Percentiles rank a stretch among this genome's conserved stretches.
Evolutionary conservation across 2,888 invertebrate genomes (phyloP).

Genomic region (Eilema sororculum): DNA sequence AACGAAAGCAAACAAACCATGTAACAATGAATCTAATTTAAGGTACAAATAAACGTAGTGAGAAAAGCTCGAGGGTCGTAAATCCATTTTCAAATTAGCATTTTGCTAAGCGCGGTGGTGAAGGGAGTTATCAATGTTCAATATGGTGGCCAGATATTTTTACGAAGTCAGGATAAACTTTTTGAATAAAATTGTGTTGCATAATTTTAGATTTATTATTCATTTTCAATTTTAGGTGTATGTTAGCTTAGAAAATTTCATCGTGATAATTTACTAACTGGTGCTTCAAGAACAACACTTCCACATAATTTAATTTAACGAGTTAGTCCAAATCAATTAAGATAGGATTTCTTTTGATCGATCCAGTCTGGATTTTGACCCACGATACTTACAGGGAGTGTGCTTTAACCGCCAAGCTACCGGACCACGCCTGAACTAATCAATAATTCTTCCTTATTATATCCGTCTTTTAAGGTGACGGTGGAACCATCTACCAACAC

Average conservation of each 20-base stretch:
- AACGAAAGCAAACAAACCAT: background rate
- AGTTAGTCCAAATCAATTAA: no score
- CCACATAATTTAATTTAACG: background rate
- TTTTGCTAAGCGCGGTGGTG: slow-evolving; percentile 41
- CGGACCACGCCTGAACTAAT: no score
- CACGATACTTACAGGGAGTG: no score
- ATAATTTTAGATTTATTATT: background rate
- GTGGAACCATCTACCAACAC: no score
- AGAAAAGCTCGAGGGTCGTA: slow-evolving; percentile 34
- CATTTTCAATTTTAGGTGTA: background rate
- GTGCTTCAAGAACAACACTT: no score
- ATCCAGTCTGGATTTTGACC: no score
- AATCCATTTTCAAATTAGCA: slow-evolving; percentile 50
- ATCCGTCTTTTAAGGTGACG: no score
- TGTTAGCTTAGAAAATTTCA: background rate
- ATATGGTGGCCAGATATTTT: slow-evolving; percentile 18
- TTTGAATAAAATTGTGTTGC: background rate
- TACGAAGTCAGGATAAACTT: slow-evolving; percentile 15
- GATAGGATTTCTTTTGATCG: no score
- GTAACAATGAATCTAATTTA: slow-evolving; percentile 31
- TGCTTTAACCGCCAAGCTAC: no score
- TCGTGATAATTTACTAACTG: no score
- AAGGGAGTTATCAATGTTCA: slow-evolving; percentile 48
- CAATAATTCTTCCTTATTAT: no score
- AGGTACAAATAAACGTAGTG: slow-evolving; percentile 23